Percentiles rank a stretch among this genome's conserved stretches.
phyloP scores from a whole-genome alignment of 1,140 invertebrate species.

The Spodoptera frugiperda region DNA sequence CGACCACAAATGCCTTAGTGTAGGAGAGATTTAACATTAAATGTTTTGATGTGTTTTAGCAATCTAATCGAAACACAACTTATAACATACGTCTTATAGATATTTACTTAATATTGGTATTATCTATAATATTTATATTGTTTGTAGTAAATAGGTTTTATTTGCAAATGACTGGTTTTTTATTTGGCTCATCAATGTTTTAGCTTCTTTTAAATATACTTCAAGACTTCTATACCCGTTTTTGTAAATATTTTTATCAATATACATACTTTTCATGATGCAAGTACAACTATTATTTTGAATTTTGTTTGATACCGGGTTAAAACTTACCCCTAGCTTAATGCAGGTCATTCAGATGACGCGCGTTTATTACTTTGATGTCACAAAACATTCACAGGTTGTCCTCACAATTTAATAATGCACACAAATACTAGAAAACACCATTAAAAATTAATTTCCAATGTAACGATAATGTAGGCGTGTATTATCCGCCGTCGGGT shows the following conservation, averaged over 20 bases:
- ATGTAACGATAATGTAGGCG: conserved; percentile 84
- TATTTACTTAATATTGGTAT: conserved; percentile 9
- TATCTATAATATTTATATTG: neutral
- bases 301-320: no score
- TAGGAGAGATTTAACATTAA: neutral
- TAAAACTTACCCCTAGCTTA: no score
- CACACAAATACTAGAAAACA: conserved; percentile 63
- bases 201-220: neutral
- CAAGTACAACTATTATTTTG: no score
- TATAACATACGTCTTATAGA: conserved; percentile 1
- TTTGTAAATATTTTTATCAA: no score
- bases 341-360: neutral
- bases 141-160: conserved; percentile 39
- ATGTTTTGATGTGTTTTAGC: neutral
- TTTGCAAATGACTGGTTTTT: neutral
- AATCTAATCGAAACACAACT: neutral
- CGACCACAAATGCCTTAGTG: no score
- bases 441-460: conserved; percentile 80
- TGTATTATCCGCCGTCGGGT: conserved; percentile 73
- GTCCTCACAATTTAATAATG: conserved; percentile 49
- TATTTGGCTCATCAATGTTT: conserved; percentile 32
- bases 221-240: neutral
- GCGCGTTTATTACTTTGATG: neutral
- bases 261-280: no score
- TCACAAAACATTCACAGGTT: conserved; percentile 32